These are phyloP conservation scores for Carterocephalus palaemon DNA, from an alignment of 2,888 invertebrate species.

Conservation along the genomic window DNA sequence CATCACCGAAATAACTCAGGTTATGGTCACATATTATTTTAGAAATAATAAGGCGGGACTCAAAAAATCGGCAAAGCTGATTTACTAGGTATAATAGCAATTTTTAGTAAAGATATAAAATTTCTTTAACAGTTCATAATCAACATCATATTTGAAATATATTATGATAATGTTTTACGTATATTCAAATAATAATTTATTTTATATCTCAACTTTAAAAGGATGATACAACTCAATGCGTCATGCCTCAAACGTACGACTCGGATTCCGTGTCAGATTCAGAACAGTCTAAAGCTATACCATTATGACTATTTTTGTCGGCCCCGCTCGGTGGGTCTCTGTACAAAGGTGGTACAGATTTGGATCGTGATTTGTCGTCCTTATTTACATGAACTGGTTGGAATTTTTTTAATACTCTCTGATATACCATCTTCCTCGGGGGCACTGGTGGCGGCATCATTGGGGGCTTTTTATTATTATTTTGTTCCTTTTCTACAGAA, in stretches of 20 bases:
- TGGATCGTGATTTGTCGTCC: slow-evolving; percentile 75
- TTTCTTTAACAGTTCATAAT: slow-evolving; percentile 1
- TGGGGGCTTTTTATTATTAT: slow-evolving; percentile 62
- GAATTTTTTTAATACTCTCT: slow-evolving; percentile 78
- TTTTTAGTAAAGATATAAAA: slow-evolving; percentile 25
- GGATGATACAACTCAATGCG: slow-evolving; percentile 24
- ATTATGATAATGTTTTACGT: slow-evolving; percentile 5
- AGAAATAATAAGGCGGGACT: slow-evolving; percentile 70
- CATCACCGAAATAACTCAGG: slow-evolving; percentile 75
- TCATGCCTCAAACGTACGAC: slow-evolving; percentile 74
- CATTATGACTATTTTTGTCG: slow-evolving; percentile 57
- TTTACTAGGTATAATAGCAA: slow-evolving; percentile 28
- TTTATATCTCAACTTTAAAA: slow-evolving; percentile 30
- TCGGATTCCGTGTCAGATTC: slow-evolving; percentile 76
- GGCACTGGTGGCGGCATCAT: slow-evolving; percentile 81
- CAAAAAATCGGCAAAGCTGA: slow-evolving; percentile 42
- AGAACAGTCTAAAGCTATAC: slow-evolving; percentile 65
- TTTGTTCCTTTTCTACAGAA: slow-evolving; percentile 52
- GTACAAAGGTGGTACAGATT: slow-evolving; percentile 70
- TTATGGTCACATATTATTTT: slow-evolving; percentile 71
- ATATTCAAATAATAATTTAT: no score
- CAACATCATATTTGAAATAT: slow-evolving; percentile 8
- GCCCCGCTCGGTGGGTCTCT: slow-evolving; percentile 60
- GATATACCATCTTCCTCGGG: slow-evolving; percentile 75
- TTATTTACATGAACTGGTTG: slow-evolving; percentile 82